phyloP scores from a whole-genome alignment of 2,113 vertebrate species.

The Chinchilla lanigera region DNA sequence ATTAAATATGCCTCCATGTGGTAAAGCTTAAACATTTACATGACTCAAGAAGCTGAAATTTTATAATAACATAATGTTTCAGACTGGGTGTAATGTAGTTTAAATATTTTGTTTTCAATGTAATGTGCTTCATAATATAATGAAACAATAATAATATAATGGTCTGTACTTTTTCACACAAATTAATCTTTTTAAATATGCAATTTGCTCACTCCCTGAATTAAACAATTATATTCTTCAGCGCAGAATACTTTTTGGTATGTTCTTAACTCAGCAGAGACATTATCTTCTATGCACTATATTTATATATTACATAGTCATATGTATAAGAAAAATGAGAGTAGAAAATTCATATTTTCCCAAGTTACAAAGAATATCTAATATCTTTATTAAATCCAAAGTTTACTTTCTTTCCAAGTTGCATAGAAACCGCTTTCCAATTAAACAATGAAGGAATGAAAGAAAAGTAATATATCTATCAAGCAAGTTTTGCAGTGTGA shows the following conservation, averaged over 20 bases:
- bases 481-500: conserved; percentile 59
- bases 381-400: background rate
- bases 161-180: conserved; percentile 43
- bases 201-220: conserved; percentile 21
- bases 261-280: conserved; percentile 49
- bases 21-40: background rate
- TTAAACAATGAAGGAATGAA: conserved; percentile 17
- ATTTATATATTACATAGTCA: background rate
- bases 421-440: background rate
- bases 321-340: background rate
- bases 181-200: conserved; percentile 48
- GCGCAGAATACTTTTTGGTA: background rate
- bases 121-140: conserved; percentile 39
- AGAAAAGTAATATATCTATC: background rate
- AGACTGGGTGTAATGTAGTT: background rate
- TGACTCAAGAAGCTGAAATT: conserved; percentile 30
- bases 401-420: background rate
- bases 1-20: background rate
- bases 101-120: conserved; percentile 6
- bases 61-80: background rate
- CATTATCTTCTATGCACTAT: background rate
- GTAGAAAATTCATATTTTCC: background rate
- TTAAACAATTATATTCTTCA: conserved; percentile 18
- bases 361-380: background rate
- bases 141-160: conserved; percentile 47